Evolutionary conservation across 2,888 invertebrate genomes (phyloP), one percentile per base, ranked within the genome.

Genomic region (Caenorhabditis sulstoni): DNA sequence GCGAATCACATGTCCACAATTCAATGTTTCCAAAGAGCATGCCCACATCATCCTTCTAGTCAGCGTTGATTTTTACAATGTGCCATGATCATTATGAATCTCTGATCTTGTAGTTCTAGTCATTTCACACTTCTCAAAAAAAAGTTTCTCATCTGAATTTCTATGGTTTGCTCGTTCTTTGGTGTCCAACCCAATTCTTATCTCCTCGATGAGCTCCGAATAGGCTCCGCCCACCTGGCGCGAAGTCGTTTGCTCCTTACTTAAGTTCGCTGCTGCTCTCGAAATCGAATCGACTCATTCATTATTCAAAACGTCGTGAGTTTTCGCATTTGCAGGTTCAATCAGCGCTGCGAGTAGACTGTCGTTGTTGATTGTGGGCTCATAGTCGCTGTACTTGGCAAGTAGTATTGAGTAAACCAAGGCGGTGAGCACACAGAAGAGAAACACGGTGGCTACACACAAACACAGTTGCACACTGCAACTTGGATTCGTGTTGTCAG

Each of bases 1-100:
- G 59, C 41, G 50, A 35, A 53, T 83, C 1, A 58, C 65, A 9
- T 79, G 83, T 50, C 83, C 83, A 12, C 83, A 83, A 37, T 83
- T 83, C 44, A 83, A 79, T 57, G 81, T 83, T 12, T 81, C 81
- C 1, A 81, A 81, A 67, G 83, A 83, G 59, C 83, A 83, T 53
- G 83, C 83, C 45, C 83, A 83, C 59, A 79, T 83, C 12, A 81
- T 83, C n/a, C 37, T 83, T 7, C 61, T 79, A 20, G 64, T 83
- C 35, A 71, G 74, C 16, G 73, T 79, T 39, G 81, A 83, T 73
- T 66, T 83, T 45, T 75, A 53, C 22, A 80, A 58, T 16, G 44
- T 79, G 16, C 67, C 79, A 23, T 41, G 11, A 41, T 14, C 41
- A 37, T 37, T 11, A n/a, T n/a, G 37, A 37, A 8, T 41, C 41